Evolutionary conservation across 1,140 invertebrate species (phyloP).

Genomic region (Drosophila micromelanica): DNA sequence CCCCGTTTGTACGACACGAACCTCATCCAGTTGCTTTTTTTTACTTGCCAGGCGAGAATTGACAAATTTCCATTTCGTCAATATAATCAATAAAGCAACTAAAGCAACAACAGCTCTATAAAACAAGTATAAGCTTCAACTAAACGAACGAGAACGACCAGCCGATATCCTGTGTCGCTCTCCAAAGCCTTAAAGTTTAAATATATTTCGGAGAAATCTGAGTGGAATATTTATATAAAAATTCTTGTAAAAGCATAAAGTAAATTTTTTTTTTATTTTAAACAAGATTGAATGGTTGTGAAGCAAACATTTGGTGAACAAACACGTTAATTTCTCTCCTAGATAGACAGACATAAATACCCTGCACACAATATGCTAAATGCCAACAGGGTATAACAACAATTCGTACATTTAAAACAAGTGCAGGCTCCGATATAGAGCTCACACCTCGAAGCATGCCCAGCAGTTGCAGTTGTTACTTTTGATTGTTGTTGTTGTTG

Average conservation of each 20-base stretch:
- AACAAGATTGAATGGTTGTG: no score
- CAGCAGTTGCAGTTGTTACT: neutral
- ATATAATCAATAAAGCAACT: constrained; percentile 67
- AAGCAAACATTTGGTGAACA: no score
- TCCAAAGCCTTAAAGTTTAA: no score
- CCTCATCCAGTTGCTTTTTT: neutral
- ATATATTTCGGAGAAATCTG: no score
- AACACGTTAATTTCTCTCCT: no score
- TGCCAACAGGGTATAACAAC: constrained; percentile 1
- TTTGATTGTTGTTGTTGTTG: constrained; percentile 26
- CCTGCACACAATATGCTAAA: neutral
- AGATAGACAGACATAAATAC: no score
- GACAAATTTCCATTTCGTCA: constrained; percentile 81
- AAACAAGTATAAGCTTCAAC: constrained; percentile 6
- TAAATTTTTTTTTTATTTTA: no score
- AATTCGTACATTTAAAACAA: constrained; percentile 22
- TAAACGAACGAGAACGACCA: neutral
- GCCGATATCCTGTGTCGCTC: neutral
- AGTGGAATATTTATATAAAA: no score
- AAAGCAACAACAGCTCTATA: constrained; percentile 21
- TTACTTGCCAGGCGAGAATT: constrained; percentile 69
- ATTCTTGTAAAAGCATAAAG: no score
- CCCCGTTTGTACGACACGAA: neutral
- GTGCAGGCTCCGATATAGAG: constrained; percentile 32
- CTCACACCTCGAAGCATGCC: constrained; percentile 39